Conservation (phyloP, 2,113 vertebrate genomes). For the Gracilinanus agilis region DNA sequence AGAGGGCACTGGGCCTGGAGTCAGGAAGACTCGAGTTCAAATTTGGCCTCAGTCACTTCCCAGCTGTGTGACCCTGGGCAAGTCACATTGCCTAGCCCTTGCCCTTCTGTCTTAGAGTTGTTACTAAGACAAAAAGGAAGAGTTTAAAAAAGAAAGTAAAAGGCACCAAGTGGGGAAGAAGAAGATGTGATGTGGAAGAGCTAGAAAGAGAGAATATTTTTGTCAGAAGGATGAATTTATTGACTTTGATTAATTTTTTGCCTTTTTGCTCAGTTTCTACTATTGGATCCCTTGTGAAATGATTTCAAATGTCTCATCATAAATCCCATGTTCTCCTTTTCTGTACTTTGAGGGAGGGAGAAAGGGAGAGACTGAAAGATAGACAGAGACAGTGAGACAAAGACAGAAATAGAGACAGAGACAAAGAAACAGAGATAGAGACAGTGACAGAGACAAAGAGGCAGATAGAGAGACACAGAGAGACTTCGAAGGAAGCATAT, state of each 20-base stretch:
- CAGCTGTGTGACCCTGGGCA: too few species aligned
- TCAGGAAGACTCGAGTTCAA: too few species aligned
- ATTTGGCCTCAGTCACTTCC: too few species aligned
- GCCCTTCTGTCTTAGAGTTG: too few species aligned
- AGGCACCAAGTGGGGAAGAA: not conserved
- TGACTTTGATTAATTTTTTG: not conserved
- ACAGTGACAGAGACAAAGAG: not conserved
- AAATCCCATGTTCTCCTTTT: not conserved
- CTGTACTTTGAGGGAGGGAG: too few species aligned
- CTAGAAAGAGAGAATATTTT: not conserved
- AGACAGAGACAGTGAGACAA: too few species aligned
- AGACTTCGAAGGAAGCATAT: not conserved
- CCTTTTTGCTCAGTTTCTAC: not conserved
- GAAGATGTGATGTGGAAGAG: not conserved
- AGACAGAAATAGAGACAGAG: too few species aligned
- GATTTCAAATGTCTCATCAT: not conserved
- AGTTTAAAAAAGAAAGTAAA: too few species aligned
- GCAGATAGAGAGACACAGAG: not conserved
- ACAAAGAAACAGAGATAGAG: not conserved
- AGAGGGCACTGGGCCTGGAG: too few species aligned
- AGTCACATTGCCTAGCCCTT: too few species aligned
- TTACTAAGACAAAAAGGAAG: too few species aligned
- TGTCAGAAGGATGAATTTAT: not conserved
- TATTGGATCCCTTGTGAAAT: not conserved
- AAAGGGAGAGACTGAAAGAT: too few species aligned